Evolutionary conservation across 2,888 invertebrate species (phyloP), one percentile per base, ranked within the genome.

Genomic region (Lingula anatina): DNA sequence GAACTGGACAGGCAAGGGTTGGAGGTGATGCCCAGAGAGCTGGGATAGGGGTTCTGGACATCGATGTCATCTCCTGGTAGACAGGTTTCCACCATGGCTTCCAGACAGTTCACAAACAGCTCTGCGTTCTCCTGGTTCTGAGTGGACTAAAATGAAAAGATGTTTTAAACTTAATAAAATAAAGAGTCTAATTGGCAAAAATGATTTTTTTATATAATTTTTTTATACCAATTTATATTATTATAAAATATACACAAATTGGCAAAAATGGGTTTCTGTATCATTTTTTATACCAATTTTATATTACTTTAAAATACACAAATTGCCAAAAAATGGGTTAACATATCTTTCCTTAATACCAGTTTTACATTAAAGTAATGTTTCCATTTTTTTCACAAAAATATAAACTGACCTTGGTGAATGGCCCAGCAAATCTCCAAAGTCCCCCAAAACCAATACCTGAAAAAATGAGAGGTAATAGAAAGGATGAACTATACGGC

Each of bases 341-440:
- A n/a, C n/a, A 12, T n/a, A 12, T 35, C 24, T 43, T 9, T 43
- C 12, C 7, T 24, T 43, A 28, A 9, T 24, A 28, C 7, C 12
- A 43, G 12, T 27, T 12, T 15, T 15, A 43, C n/a, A 27, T 7
- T n/a, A 24, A 7, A 18, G 9, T 26, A 38, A 12, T 15, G 28
- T 15, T n/a, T 39, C 9, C 12, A 21, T n/a, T n/a, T n/a, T n/a
- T n/a, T n/a, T n/a, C n/a, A n/a, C n/a, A n/a, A n/a, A n/a, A n/a
- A n/a, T n/a, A 24, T 5, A 41, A 45, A 25, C 59, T 68, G 76
- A 92, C 93, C 83, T 94, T 94, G 41, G 92, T 89, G 70, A 95
- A 97, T 5, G 95, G 94, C 42, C 96, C 96, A 4, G 96, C 96
- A 80, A 97, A 97, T 68, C 97, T 83, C 97, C 97, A 97, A 26